A percentile compares a stretch with the other conserved stretches of the same genome.
phyloP scores from a whole-genome alignment of 1,140 invertebrate species.

The Mya arenaria region DNA sequence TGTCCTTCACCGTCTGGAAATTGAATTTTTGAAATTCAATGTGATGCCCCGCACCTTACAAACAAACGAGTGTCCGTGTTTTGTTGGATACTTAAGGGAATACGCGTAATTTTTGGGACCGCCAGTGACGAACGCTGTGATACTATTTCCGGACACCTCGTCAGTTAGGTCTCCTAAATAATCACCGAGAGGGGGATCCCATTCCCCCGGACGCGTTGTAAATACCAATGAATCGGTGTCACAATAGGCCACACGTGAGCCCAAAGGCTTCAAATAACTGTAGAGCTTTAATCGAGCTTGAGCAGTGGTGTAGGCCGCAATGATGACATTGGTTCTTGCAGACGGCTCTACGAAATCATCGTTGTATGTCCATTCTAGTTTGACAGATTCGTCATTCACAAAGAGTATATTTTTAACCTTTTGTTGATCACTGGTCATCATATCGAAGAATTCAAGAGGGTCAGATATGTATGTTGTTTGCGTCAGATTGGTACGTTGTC shows the following conservation, averaged over 20 bases:
- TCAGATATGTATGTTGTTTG: background rate
- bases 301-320: constrained; percentile 10
- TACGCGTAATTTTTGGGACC: background rate
- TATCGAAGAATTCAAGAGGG: background rate
- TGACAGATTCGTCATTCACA: background rate
- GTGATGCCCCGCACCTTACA: background rate
- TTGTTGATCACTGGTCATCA: constrained; percentile 15
- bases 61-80: background rate
- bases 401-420: background rate
- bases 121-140: background rate
- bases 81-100: background rate
- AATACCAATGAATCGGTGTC: constrained; percentile 14
- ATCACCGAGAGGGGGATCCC: constrained; percentile 13
- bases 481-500: background rate
- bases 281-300: constrained; percentile 20
- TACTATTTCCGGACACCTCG: constrained; percentile 11
- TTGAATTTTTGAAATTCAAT: background rate
- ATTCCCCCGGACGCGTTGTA: background rate
- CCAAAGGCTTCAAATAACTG: background rate
- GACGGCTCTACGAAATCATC: constrained; percentile 3
- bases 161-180: constrained; percentile 11
- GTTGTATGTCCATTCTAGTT: background rate
- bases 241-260: background rate
- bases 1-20: background rate
- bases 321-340: constrained; percentile 4